Conservation (phyloP, 2,797 vertebrate species). For the Gallinago solitaria region DNA sequence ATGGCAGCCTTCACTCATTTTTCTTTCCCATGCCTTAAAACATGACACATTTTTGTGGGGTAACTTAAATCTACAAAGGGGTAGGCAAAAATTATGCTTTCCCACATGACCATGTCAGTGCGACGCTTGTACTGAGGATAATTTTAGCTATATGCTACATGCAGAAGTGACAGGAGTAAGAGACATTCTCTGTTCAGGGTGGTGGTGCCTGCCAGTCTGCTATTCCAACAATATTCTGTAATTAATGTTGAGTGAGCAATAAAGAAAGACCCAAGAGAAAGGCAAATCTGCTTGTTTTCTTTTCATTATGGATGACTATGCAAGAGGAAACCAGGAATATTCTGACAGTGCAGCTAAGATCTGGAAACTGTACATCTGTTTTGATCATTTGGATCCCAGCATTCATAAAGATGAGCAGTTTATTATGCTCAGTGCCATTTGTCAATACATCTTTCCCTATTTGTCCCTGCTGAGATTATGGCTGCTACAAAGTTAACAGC, state of each 20-base stretch:
- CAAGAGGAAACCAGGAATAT: slow-evolving; percentile 62
- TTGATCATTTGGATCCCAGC: slow-evolving; percentile 73
- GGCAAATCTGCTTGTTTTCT: slow-evolving; percentile 70
- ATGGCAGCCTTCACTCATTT: slow-evolving; percentile 24
- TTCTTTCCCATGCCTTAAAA: not conserved
- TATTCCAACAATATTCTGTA: slow-evolving; percentile 67
- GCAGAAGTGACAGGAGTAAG: slow-evolving; percentile 15
- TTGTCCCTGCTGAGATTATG: slow-evolving; percentile 73
- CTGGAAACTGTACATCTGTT: slow-evolving; percentile 74
- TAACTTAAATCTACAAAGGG: not conserved
- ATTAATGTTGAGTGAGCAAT: slow-evolving; percentile 73
- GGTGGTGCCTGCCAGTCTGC: slow-evolving; percentile 48
- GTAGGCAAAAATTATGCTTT: not conserved
- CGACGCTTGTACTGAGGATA: not conserved
- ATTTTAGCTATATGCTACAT: not conserved
- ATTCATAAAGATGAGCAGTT: slow-evolving; percentile 71
- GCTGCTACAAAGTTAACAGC: slow-evolving; percentile 71
- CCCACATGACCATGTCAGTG: not conserved
- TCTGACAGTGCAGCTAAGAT: slow-evolving; percentile 70
- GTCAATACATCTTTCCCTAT: slow-evolving; percentile 69
- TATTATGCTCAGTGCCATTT: slow-evolving; percentile 73
- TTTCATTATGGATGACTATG: slow-evolving; percentile 67
- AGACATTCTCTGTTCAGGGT: not conserved
- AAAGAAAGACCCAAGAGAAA: slow-evolving; percentile 68
- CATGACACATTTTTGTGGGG: not conserved